Evolutionary conservation across 2,888 invertebrate species (phyloP).

Genomic region (Steinernema hermaphroditum): DNA sequence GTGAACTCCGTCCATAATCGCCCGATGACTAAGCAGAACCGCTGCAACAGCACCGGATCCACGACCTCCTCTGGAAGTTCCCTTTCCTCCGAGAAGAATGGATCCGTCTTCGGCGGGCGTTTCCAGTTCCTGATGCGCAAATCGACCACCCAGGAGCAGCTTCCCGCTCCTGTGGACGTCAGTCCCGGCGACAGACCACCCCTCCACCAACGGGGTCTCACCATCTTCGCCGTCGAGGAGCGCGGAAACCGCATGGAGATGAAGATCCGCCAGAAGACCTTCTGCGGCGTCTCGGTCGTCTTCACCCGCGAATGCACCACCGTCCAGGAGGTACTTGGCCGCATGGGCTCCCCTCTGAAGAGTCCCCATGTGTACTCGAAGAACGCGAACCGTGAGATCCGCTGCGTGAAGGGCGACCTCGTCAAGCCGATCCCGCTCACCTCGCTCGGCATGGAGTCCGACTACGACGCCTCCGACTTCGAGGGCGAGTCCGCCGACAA

Average conservation of each 20-base stretch:
- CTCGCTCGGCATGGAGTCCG: constrained; percentile 45
- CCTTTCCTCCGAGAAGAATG: neutral
- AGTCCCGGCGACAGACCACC: neutral
- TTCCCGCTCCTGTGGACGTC: neutral
- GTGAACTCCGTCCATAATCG: neutral
- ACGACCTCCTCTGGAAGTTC: neutral
- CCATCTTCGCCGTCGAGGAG: constrained; percentile 49
- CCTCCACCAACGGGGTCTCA: constrained; percentile 35
- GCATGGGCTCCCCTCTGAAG: constrained; percentile 45
- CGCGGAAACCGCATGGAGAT: constrained; percentile 37
- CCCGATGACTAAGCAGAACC: neutral
- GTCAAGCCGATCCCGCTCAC: constrained; percentile 48
- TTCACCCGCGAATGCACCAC: constrained; percentile 39
- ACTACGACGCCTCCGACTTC: constrained; percentile 41
- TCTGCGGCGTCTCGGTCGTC: constrained; percentile 42
- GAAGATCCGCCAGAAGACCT: constrained; percentile 35
- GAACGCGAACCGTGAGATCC: constrained; percentile 36
- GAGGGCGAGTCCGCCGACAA: neutral
- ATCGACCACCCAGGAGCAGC: neutral
- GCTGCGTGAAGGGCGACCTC: constrained; percentile 46
- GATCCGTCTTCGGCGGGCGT: constrained; percentile 18
- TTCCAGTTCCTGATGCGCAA: constrained; percentile 25
- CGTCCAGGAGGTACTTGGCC: constrained; percentile 39
- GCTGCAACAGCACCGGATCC: constrained; percentile 26
- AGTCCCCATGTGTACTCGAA: constrained; percentile 48